phyloP scores from a whole-genome alignment of 2,888 invertebrate species.

The Drosophila vallismaia region DNA sequence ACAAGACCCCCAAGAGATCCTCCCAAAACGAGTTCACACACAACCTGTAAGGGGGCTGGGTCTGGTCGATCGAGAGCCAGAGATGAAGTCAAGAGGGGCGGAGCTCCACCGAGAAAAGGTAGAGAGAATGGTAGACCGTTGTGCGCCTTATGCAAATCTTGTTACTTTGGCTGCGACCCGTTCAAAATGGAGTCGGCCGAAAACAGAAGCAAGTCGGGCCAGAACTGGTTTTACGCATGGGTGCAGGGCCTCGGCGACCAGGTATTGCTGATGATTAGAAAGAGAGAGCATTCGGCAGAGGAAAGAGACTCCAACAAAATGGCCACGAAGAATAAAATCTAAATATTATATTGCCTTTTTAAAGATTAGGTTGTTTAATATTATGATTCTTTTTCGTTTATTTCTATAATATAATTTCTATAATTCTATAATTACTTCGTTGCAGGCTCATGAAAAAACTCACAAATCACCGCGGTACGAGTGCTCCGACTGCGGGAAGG shows the following conservation, averaged over 20 bases:
- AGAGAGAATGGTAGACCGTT: slow-evolving; percentile 32
- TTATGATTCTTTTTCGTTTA: too few species aligned
- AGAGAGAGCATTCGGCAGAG: slow-evolving; percentile 38
- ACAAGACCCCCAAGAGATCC: slow-evolving; percentile 9
- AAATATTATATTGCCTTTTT: not conserved
- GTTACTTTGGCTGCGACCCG: slow-evolving; percentile 24
- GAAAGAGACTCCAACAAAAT: slow-evolving; percentile 61
- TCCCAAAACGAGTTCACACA: slow-evolving; percentile 30
- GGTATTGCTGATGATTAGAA: slow-evolving; percentile 41
- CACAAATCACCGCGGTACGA: slow-evolving; percentile 86
- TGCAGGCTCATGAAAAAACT: slow-evolving; percentile 83
- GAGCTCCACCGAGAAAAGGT: slow-evolving; percentile 16
- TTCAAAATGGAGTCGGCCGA: slow-evolving; percentile 72
- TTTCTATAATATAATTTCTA: too few species aligned
- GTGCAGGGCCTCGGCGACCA: slow-evolving; percentile 54
- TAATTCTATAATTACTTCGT: not conserved
- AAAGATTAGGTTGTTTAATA: too few species aligned
- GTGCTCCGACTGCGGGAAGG: slow-evolving; percentile 91
- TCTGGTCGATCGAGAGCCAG: slow-evolving; percentile 1
- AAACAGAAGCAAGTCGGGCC: slow-evolving; percentile 53
- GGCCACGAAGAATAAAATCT: slow-evolving; percentile 46
- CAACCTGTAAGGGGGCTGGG: slow-evolving; percentile 19
- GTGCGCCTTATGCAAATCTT: slow-evolving; percentile 64
- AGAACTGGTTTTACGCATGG: slow-evolving; percentile 77
- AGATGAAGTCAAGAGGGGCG: slow-evolving; percentile 24